phyloP scores from a whole-genome alignment of 2,888 invertebrate species.

The Lepidochrysops patricia region DNA sequence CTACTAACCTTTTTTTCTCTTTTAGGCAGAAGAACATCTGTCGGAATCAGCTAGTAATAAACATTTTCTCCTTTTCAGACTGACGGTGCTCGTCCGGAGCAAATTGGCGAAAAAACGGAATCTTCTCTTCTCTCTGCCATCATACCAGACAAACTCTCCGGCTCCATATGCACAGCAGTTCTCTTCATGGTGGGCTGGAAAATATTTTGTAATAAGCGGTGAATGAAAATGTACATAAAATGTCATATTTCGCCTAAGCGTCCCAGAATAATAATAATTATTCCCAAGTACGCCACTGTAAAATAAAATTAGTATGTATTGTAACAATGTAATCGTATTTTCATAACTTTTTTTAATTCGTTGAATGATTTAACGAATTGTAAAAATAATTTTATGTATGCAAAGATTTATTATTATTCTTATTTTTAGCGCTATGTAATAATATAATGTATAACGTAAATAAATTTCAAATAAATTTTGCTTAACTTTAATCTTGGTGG shows the following conservation, averaged over 20 bases:
- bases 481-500: not conserved
- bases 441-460: not conserved
- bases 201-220: constrained; percentile 72
- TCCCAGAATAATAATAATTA: constrained; percentile 24
- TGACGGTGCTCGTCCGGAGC: constrained; percentile 39
- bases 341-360: not conserved
- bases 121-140: constrained; percentile 73
- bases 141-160: constrained; percentile 70
- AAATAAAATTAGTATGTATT: not conserved
- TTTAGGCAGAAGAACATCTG: too few relatives aligned
- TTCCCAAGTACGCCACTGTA: constrained; percentile 21
- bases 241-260: constrained; percentile 20
- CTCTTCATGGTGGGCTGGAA: constrained; percentile 78
- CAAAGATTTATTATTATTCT: not conserved
- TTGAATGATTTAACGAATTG: constrained; percentile 3
- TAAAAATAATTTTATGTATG: not conserved
- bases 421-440: not conserved
- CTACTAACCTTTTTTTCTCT: too few relatives aligned
- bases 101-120: constrained; percentile 30
- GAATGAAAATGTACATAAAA: constrained; percentile 36
- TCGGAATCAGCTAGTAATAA: too few relatives aligned
- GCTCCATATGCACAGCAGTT: constrained; percentile 76
- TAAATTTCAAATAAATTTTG: not conserved
- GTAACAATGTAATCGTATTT: constrained; percentile 4
- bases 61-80: constrained; percentile 41